Evolutionary conservation across 1,140 invertebrate genomes (phyloP), one percentile per base, ranked within the genome.

Genomic region (Papilio glaucus): DNA sequence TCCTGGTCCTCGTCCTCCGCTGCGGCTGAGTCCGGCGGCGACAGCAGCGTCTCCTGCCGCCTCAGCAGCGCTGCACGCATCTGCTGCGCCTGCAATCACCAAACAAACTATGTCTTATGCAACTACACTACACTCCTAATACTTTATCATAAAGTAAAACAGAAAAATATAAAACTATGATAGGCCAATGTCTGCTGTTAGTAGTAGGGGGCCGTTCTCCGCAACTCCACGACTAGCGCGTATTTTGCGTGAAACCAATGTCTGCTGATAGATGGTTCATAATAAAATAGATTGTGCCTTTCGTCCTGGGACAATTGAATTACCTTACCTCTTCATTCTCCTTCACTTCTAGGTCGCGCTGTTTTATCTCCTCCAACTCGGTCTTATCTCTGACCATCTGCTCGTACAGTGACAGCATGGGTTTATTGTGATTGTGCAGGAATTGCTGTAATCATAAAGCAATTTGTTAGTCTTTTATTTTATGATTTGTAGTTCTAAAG

Each of bases 321-420:
- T 42, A 18, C 57, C 42, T 78, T 86, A 94, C 91, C 85, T 95
- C 94, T 84, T 95, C 94, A 81, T 96, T 91, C 94, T 96, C 93
- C 90, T 95, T 93, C 77, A 88, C 85, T 80, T 86, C 93, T 62
- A 95, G 91, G 60, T 95, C 93, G 72, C 96, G 93, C 78, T 94
- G 86, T 77, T 95, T 94, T 75, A 93, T 90, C 82, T 95, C 89
- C 71, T 96, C 94, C 82, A 94, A 93, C 84, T 95, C 94, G 75
- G 94, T 90, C 72, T 96, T 94, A 75, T 95, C 94, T n/a, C 91
- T 93, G 4, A 97, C 83, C 97, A 98, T 98, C 91, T 98, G 96
- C 69, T 98, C 97, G 83, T 97, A 97, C 89, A 96, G 97, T 33
- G 97, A 97, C 70, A 95, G 91, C 74, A 94, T 95, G 13, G 96